Evolutionary conservation across 2,797 vertebrate genomes (phyloP), one percentile per base, ranked within the genome.

Genomic region (Hephaestus fuliginosus): DNA sequence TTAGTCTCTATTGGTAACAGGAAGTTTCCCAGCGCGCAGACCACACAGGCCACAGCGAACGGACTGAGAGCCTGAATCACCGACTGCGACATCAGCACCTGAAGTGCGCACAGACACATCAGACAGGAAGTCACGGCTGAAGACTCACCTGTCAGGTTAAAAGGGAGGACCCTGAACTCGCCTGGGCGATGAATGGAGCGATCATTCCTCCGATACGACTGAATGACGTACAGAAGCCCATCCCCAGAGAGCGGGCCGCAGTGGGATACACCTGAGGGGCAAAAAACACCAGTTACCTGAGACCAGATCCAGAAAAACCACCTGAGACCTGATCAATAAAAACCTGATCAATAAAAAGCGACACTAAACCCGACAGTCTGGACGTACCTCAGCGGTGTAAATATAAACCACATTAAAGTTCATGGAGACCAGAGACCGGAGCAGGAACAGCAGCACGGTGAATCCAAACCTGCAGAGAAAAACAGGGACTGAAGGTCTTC

Each of bases 401-500:
- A 99, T 97, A 76, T 99, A 99, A 87, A 98, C 96, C 85, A 97
- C 98, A 60, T 95, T 98, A 92, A 99, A 99, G 91, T 98, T 99
- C 78, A 98, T 97, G 1, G 98, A 95, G 65, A 98, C 98, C 88
- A 98, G 86, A 7, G 98, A 97, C 7, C 97, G 95, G 36, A 99
- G 92, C 90, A 97, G 87, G 86, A 99, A 98, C 49, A 99, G 96
- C 85, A 99, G 93, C 30, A 95, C 93, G 0, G 88, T 97, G 82
- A 96, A 96, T 4, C 97, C 97, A 0, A 95, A 66, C 2, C 98
- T 99, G 51, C 22, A 85, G n/a, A 66, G 20, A 88, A 2, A 82
- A n/a, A 61, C 41, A 43, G 3, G 18, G 1, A 63, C 20, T 80
- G 41, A 7, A 15, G 0, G n/a, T 17, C 41, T 2, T 70, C 33